Conservation (phyloP, 2,797 vertebrate species). For the Philypnodon macrostomus region DNA sequence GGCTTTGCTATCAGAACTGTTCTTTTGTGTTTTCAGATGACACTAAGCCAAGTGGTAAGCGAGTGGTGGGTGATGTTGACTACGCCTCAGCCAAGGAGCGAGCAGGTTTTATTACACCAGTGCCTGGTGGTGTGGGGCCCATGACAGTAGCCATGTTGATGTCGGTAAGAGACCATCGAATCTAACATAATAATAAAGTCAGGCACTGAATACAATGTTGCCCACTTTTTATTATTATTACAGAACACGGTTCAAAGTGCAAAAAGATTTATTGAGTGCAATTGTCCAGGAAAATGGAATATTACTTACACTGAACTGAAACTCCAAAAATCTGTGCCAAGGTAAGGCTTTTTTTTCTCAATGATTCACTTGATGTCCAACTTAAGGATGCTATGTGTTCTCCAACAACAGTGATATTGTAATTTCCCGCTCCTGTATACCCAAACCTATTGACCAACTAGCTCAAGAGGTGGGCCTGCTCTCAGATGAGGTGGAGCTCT, state of each 20-base stretch:
- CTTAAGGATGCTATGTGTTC: background rate
- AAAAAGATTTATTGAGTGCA: slow-evolving; percentile 83
- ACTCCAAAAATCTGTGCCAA: slow-evolving; percentile 88
- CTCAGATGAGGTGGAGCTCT: slow-evolving; percentile 88
- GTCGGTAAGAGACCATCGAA: slow-evolving; percentile 75
- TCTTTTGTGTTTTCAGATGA: slow-evolving; percentile 73
- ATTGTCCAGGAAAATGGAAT: slow-evolving; percentile 86
- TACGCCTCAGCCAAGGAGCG: slow-evolving; percentile 85
- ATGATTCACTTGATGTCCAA: background rate
- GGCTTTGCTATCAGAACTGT: background rate
- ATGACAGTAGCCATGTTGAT: slow-evolving; percentile 99
- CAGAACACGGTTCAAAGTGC: slow-evolving; percentile 95
- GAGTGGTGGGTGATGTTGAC: slow-evolving; percentile 90
- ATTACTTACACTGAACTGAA: slow-evolving; percentile 84
- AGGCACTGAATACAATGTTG: background rate
- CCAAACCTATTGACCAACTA: slow-evolving; percentile 82
- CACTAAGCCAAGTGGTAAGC: slow-evolving; percentile 85
- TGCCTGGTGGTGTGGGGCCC: slow-evolving; percentile 95
- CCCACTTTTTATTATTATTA: slow-evolving; percentile 26
- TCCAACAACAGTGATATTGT: slow-evolving; percentile 85
- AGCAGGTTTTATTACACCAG: slow-evolving; percentile 92
- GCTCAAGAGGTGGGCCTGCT: slow-evolving; percentile 88
- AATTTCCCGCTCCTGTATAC: slow-evolving; percentile 87
- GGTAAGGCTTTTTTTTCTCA: slow-evolving; percentile 66
- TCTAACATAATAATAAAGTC: background rate